Conservation (phyloP, 2,797 vertebrate species). For the Poecilia gillii region DNA sequence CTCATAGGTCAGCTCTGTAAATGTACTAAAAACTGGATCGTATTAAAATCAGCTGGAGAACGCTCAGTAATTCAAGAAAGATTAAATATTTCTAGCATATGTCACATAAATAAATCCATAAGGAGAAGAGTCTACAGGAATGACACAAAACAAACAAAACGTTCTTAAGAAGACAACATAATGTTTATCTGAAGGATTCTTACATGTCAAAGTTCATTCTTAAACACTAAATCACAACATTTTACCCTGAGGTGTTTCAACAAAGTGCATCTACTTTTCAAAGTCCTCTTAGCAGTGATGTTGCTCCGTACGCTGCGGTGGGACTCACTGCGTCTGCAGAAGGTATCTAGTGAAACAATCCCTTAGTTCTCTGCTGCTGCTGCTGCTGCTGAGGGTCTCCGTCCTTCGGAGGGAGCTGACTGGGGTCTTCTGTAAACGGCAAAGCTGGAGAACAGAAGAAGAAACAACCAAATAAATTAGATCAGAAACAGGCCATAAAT, state of each 20-base stretch:
- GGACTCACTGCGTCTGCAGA: conserved; percentile 33
- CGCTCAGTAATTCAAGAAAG: neutral
- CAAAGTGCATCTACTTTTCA: conserved; percentile 50
- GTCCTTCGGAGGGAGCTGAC: conserved; percentile 83
- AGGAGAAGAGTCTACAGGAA: neutral
- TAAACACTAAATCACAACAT: conserved; percentile 43
- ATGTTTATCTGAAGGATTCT: conserved; percentile 11
- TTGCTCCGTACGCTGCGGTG: conserved; percentile 9
- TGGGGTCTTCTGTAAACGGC: conserved; percentile 86
- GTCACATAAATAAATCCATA: neutral
- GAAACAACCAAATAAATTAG: neutral
- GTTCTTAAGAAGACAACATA: conserved; percentile 22
- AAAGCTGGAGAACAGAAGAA: conserved; percentile 69
- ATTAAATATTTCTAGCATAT: neutral
- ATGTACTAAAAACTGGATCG: neutral
- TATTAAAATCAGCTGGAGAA: neutral
- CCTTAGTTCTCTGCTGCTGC: conserved; percentile 58
- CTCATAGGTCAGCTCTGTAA: neutral
- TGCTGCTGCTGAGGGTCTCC: conserved; percentile 42
- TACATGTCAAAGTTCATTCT: conserved; percentile 33
- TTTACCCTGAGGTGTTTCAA: conserved; percentile 65
- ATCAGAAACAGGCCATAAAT: neutral
- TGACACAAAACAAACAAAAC: conserved; percentile 1
- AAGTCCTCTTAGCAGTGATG: conserved; percentile 19
- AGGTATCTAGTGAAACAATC: conserved; percentile 77